Evolutionary conservation across 2,888 invertebrate species (phyloP).

Genomic region (Chrysomela aeneicollis): DNA sequence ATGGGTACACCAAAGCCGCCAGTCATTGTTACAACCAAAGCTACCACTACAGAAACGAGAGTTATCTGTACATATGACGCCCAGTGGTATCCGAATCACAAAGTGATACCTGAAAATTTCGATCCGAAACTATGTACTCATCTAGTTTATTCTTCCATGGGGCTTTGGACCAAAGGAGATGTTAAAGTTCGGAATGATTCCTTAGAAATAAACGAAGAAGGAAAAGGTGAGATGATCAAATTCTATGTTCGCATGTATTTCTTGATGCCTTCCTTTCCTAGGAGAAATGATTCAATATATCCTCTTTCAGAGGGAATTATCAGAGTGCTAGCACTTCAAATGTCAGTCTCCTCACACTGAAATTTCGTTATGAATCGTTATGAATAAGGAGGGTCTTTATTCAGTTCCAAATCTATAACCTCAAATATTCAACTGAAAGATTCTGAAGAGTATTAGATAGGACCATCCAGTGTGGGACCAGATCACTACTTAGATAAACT

Average conservation of each 20-base stretch:
- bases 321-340: too few relatives aligned
- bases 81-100: slow-evolving; percentile 41
- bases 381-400: too few relatives aligned
- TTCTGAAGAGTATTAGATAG: too few relatives aligned
- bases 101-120: slow-evolving; percentile 42
- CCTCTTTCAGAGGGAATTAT: too few relatives aligned
- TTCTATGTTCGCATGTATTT: background rate
- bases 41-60: slow-evolving; percentile 28
- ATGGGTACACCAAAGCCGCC: slow-evolving; percentile 18
- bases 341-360: too few relatives aligned
- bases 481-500: too few relatives aligned
- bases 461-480: too few relatives aligned
- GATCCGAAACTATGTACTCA: slow-evolving; percentile 46
- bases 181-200: slow-evolving; percentile 40
- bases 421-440: too few relatives aligned
- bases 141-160: slow-evolving; percentile 45
- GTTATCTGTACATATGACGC: slow-evolving; percentile 49
- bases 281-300: too few relatives aligned
- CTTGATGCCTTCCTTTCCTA: too few relatives aligned
- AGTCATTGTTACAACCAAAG: background rate
- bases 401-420: too few relatives aligned
- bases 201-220: slow-evolving; percentile 35
- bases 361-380: too few relatives aligned
- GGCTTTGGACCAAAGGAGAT: slow-evolving; percentile 45
- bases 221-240: slow-evolving; percentile 27